These are phyloP conservation scores for Pogonocichla stellata DNA, from an alignment of 2,113 vertebrate species.

Conservation along the genomic window DNA sequence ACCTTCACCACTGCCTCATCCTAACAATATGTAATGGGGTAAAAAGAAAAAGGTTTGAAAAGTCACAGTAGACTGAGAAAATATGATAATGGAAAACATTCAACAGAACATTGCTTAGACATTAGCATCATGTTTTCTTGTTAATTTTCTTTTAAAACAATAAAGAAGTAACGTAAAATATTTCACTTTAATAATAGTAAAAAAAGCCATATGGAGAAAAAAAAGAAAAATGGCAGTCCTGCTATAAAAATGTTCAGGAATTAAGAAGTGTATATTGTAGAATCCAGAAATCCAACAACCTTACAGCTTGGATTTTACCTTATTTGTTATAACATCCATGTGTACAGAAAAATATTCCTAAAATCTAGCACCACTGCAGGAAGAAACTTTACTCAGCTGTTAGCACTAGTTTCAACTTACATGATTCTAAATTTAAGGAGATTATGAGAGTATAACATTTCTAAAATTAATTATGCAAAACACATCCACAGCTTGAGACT, in stretches of 20 bases:
- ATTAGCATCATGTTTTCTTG: not conserved
- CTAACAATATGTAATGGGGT: not conserved
- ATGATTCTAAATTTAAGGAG: not conserved
- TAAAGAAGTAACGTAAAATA: not conserved
- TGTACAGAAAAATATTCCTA: not conserved
- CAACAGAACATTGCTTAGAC: not conserved
- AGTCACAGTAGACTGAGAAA: not conserved
- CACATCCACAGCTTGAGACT: not conserved
- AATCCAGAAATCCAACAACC: not conserved
- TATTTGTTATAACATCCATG: not conserved
- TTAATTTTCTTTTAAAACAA: not conserved
- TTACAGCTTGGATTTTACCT: not conserved
- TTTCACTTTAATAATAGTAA: not conserved
- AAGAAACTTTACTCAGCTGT: not conserved
- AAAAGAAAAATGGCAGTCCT: not conserved
- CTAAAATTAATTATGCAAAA: not conserved
- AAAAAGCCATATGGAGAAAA: not conserved
- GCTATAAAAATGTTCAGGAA: not conserved
- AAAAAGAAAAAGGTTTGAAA: not conserved
- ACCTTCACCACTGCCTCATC: not conserved
- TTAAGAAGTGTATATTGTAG: not conserved
- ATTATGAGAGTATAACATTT: not conserved
- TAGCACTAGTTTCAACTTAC: not conserved
- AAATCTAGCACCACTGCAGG: not conserved
- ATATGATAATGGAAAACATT: not conserved